These are phyloP conservation scores for Coregonus clupeaformis DNA, from an alignment of 2,113 vertebrate species.

Conservation along the genomic window DNA sequence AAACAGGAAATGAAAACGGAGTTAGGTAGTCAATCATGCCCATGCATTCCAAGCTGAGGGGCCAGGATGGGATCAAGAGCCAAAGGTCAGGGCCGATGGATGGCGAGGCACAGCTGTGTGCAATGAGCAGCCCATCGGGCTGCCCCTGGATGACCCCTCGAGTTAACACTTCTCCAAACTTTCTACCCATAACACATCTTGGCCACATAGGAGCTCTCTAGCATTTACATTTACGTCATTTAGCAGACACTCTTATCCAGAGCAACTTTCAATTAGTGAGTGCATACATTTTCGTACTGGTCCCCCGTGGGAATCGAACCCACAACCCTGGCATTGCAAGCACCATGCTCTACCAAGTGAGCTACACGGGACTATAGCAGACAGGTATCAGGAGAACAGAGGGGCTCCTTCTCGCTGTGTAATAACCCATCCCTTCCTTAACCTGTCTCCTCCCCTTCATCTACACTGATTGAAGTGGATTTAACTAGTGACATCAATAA, in stretches of 20 bases:
- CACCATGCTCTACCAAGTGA: too few species aligned
- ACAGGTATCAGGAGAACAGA: constrained; percentile 65
- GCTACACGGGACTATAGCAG: too few species aligned
- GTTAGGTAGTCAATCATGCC: constrained; percentile 69
- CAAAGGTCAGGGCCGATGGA: constrained; percentile 62
- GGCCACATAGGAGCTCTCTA: constrained; percentile 67
- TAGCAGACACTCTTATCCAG: too few species aligned
- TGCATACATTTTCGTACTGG: too few species aligned
- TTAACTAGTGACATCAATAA: too few species aligned
- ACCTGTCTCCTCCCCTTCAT: too few species aligned
- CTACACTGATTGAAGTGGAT: too few species aligned
- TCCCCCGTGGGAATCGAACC: too few species aligned
- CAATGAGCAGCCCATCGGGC: constrained; percentile 64
- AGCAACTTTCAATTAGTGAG: too few species aligned
- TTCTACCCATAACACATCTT: constrained; percentile 76
- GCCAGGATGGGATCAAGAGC: constrained; percentile 59
- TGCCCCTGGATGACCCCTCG: constrained; percentile 58
- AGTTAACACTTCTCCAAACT: constrained; percentile 56
- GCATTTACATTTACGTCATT: too few species aligned
- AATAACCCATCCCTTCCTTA: constrained; percentile 35
- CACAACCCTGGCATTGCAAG: too few species aligned
- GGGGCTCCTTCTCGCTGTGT: constrained; percentile 69
- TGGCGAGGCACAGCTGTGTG: constrained; percentile 71
- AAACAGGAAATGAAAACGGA: constrained; percentile 71
- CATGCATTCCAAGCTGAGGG: constrained; percentile 60